Conservation (phyloP, 2,113 vertebrate species). For the Acanthochromis polyacanthus region DNA sequence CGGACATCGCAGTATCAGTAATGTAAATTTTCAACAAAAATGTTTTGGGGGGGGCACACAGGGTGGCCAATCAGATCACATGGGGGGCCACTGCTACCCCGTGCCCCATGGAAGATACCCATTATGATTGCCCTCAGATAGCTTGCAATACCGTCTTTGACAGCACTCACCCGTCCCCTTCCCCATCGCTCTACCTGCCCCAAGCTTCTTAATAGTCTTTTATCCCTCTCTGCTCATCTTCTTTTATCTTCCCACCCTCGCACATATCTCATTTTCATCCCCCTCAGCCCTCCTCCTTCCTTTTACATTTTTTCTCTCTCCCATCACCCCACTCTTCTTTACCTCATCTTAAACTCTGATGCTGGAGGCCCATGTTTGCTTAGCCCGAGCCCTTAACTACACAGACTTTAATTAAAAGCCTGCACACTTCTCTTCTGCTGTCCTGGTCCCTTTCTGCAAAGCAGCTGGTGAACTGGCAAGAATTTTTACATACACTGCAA, state of each 20-base stretch:
- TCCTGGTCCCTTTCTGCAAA: slow-evolving; percentile 13
- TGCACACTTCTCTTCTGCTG: slow-evolving; percentile 57
- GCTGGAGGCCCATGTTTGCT: slow-evolving; percentile 78
- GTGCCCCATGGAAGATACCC: too few species aligned
- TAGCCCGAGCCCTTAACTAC: slow-evolving; percentile 70
- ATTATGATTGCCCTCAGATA: too few species aligned
- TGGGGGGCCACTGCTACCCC: too few species aligned
- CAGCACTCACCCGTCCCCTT: background rate
- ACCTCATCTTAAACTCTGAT: slow-evolving; percentile 65
- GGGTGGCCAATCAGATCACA: too few species aligned
- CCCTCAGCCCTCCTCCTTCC: background rate
- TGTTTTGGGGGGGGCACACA: too few species aligned
- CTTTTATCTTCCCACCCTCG: slow-evolving; percentile 46
- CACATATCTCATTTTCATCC: slow-evolving; percentile 36
- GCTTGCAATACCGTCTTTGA: slow-evolving; percentile 53
- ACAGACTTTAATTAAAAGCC: slow-evolving; percentile 81
- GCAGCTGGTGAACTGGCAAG: slow-evolving; percentile 61
- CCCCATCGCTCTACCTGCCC: slow-evolving; percentile 50
- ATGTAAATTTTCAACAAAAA: too few species aligned
- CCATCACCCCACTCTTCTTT: slow-evolving; percentile 42
- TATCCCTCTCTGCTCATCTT: slow-evolving; percentile 41
- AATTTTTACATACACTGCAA: slow-evolving; percentile 24
- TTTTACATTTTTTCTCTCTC: slow-evolving; percentile 30
- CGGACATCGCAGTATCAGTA: too few species aligned
- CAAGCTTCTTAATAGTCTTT: slow-evolving; percentile 20